Percentiles rank a stretch among this genome's conserved stretches.
phyloP scores from a whole-genome alignment of 2,888 invertebrate genomes.

The Cheilosia urbana region DNA sequence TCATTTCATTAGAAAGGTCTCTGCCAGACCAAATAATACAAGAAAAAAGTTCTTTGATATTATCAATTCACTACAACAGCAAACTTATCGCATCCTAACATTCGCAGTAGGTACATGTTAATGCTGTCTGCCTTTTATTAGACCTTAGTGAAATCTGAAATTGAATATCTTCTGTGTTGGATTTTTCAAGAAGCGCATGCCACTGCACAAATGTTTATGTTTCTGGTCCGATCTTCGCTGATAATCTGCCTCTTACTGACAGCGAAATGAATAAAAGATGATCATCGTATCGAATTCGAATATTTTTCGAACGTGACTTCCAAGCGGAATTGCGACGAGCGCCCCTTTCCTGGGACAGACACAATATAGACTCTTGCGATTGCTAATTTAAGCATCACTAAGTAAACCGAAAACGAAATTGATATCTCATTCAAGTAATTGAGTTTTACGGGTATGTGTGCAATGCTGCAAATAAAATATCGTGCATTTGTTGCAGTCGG shows the following conservation, averaged over 20 bases:
- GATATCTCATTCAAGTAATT: slow-evolving; percentile 31
- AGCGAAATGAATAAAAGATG: slow-evolving; percentile 65
- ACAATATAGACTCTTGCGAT: slow-evolving; percentile 5
- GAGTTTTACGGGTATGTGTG: neutral
- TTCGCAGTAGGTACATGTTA: slow-evolving; percentile 21
- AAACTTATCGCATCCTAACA: slow-evolving; percentile 46
- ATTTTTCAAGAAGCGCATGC: slow-evolving; percentile 67
- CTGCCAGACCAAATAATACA: slow-evolving; percentile 16
- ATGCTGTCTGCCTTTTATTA: neutral
- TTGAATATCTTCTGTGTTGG: slow-evolving; percentile 46
- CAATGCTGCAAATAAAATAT: neutral
- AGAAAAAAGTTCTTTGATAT: slow-evolving; percentile 32
- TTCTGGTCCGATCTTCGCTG: slow-evolving; percentile 52
- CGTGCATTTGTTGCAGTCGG: neutral
- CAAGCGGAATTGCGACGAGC: slow-evolving; percentile 31
- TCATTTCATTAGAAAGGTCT: slow-evolving; percentile 31
- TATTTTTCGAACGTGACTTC: slow-evolving; percentile 67
- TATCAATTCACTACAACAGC: slow-evolving; percentile 45
- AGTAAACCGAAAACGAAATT: slow-evolving; percentile 22
- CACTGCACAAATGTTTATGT: slow-evolving; percentile 56
- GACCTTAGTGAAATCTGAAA: slow-evolving; percentile 39
- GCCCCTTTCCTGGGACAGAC: slow-evolving; percentile 49
- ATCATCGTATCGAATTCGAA: slow-evolving; percentile 65
- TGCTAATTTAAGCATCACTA: slow-evolving; percentile 27
- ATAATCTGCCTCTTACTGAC: slow-evolving; percentile 54